Conservation (phyloP, 1,140 invertebrate genomes). For the Brachionus asplanchnoidis region DNA sequence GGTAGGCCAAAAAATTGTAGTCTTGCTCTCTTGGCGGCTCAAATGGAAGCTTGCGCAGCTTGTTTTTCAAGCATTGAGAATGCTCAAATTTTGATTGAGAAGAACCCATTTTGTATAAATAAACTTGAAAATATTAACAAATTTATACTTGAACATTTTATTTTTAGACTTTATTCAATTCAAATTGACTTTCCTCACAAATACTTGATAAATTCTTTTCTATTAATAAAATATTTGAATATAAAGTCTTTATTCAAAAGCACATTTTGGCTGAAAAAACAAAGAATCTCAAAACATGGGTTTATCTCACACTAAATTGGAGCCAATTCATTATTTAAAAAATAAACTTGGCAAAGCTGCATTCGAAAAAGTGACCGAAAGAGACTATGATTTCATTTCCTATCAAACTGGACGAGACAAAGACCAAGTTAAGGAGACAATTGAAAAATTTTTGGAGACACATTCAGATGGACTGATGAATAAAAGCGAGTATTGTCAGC, state of each 20-base stretch:
- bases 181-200: not conserved
- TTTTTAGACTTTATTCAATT: not conserved
- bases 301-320: not conserved
- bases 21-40: not conserved
- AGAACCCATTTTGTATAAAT: slow-evolving; percentile 26
- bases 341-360: not conserved
- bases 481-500: not conserved
- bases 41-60: not conserved
- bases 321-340: not conserved
- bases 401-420: not conserved
- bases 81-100: slow-evolving; percentile 27
- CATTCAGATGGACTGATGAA: slow-evolving; percentile 35
- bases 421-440: not conserved
- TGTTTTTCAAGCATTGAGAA: slow-evolving; percentile 28
- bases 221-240: not conserved
- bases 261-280: not conserved
- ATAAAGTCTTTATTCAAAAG: not conserved
- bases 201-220: not conserved
- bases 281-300: not conserved
- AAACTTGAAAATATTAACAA: not conserved
- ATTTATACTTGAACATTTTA: not conserved
- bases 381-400: not conserved
- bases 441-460: not conserved
- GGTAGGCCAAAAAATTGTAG: slow-evolving; percentile 20
- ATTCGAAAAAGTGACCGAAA: not conserved